Evolutionary conservation across 2,888 invertebrate genomes (phyloP), one percentile per base, ranked within the genome.

Genomic region (Conops quadrifasciatus): DNA sequence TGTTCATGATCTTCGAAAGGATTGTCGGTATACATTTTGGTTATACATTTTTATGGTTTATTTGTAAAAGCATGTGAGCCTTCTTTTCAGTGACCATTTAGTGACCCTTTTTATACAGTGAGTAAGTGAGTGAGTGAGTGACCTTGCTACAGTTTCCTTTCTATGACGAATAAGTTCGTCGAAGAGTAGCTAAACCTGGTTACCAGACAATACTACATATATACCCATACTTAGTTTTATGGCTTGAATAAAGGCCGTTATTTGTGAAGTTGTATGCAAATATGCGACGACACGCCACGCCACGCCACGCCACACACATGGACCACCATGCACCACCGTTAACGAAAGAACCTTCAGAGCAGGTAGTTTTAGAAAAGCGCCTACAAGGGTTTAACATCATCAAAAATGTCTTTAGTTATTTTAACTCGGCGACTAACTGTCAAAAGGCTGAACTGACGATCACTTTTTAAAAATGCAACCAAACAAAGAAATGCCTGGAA

Each of bases 81-180:
- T 36, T 9, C 9, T 36, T 36, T 36, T 36, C 36, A 36, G 5
- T 36, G 36, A 36, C 36, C 9, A 36, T 9, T 36, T 7, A 36
- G 9, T 36, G 36, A 36, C 36, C 36, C 9, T 36, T 36, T 36
- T 9, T 36, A 36, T 7, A 36, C 36, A 36, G 36, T 36, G 9
- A 36, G 36, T 36, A 9, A 36, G 36, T 36, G 9, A 36, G 36
- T 9, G 36, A 9, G 36, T 36, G 9, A 36, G 36, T 28, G 58
- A 58, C 68, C 68, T 68, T 68, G 68, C 68, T 68, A 19, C 21
- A 64, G n/a, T 64, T 64, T 58, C 30, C 16, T 63, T 63, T 67
- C 28, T 67, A 30, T 56, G 4, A 5, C 43, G 1, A n/a, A 24
- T 58, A 28, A 58, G 58, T 58, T 58, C 26, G 28, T 28, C 58